These are phyloP conservation scores for Crossocerus cetratus DNA, from an alignment of 2,888 invertebrate genomes.

Conservation along the genomic window DNA sequence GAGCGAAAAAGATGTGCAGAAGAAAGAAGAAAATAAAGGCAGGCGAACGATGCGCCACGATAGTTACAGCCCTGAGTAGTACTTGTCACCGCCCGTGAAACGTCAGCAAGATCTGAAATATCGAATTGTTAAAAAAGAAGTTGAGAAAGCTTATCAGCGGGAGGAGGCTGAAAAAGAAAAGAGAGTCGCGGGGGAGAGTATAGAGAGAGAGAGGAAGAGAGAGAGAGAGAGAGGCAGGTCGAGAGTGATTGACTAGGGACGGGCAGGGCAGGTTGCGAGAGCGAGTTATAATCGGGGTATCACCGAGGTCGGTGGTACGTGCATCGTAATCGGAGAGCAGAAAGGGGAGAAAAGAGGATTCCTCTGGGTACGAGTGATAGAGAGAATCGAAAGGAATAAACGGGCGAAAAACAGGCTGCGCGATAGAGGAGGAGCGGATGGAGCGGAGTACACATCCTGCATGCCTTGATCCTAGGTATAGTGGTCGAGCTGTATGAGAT, in stretches of 20 bases:
- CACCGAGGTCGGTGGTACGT: too few relatives aligned
- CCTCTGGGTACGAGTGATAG: too few relatives aligned
- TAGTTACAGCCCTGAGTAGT: constrained; percentile 58
- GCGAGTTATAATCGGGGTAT: constrained; percentile 14
- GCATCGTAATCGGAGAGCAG: neutral
- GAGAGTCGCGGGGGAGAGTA: too few relatives aligned
- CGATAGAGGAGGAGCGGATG: neutral
- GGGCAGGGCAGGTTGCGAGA: neutral
- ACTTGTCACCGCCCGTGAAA: constrained; percentile 63
- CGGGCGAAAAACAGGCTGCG: constrained; percentile 2
- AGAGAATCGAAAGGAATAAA: too few relatives aligned
- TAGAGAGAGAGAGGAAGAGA: neutral
- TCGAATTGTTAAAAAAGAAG: constrained; percentile 13
- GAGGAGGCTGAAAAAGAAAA: neutral
- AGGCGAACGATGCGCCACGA: constrained; percentile 49
- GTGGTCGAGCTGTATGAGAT: too few relatives aligned
- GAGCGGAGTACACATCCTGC: constrained; percentile 13
- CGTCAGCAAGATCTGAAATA: constrained; percentile 53
- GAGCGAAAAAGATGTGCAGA: constrained; percentile 3
- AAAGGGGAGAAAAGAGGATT: neutral
- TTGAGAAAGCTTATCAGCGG: constrained; percentile 1
- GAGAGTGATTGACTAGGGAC: constrained; percentile 1
- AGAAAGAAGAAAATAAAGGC: constrained; percentile 27
- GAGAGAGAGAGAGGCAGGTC: neutral
- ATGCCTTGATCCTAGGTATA: constrained; percentile 1